Base-by-base conservation (phyloP, 2,888 invertebrate species). In the Xylota segnis region DNA sequence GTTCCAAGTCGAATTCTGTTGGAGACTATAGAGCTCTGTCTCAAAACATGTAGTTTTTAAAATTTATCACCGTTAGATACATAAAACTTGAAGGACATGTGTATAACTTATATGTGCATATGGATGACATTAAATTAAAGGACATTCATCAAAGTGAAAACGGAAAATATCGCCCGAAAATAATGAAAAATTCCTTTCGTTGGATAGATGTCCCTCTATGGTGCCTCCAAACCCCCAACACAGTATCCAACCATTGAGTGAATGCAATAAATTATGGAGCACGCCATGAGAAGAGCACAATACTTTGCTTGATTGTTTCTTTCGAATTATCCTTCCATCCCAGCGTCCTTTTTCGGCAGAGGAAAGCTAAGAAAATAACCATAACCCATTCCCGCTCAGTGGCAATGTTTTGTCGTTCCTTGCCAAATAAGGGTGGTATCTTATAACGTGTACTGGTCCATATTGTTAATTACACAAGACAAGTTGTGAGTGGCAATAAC, bases 181-280 rank as follows among this genome's bases (percentile, higher is more conserved):
- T 71, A 71, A 71, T 71, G 70, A 70, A 70, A 70, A 70, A 70
- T 70, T 70, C 70, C 70, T 34, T 23, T 70, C 27, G 14, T n/a
- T 23, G 34, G 50, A 63, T 63, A 29, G 14, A 23, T 29, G 63
- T 34, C 40, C 16, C 10, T 68, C 29, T 16, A 23, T 45, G 50
- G 23, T 65, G 50, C 18, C 65, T 34, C 23, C 34, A 65, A 45
- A 56, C 47, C 47, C 47, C 32, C 58, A 34, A 23, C 34, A 12
- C 14, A 71, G 47, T 45, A 32, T 18, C 52, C 56, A 34, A 43
- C n/a, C 50, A 45, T 16, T 32, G 56, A 56, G 23, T 45, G 70
- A 65, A 43, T 18, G 47, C 58, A n/a, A 71, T 71, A 71, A 71
- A 71, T 71, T 71, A 58, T 71, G 34, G 32, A 23, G 14, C 23